Conservation (phyloP, 2,888 invertebrate genomes). For the Nymphalis c-album region DNA sequence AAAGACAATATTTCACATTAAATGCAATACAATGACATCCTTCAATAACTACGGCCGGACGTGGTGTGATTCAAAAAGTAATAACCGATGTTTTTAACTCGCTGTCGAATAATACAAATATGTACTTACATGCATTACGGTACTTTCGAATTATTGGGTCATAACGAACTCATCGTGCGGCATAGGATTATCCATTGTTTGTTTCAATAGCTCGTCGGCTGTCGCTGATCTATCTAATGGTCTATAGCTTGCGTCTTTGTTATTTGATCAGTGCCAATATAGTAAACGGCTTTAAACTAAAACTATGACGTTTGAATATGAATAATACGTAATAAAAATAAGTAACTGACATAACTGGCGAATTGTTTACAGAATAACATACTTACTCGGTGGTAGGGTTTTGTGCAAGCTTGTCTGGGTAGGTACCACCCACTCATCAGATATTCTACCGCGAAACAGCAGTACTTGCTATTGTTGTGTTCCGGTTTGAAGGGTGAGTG, state of each 20-base stretch:
- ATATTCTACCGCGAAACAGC: too few relatives aligned
- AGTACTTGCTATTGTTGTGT: too few relatives aligned
- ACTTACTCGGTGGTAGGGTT: too few relatives aligned
- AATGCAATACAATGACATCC: slow-evolving; percentile 30
- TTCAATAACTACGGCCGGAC: slow-evolving; percentile 44
- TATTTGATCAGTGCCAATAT: background rate
- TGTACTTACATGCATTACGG: slow-evolving; percentile 37
- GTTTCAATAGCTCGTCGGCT: slow-evolving; percentile 33
- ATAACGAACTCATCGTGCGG: slow-evolving; percentile 48
- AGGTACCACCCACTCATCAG: too few relatives aligned
- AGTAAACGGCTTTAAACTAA: too few relatives aligned
- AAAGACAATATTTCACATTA: slow-evolving; percentile 6
- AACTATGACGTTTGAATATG: too few relatives aligned
- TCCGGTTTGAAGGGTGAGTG: too few relatives aligned
- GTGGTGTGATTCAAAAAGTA: slow-evolving; percentile 42
- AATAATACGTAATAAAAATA: too few relatives aligned
- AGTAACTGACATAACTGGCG: too few relatives aligned
- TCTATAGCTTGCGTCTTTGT: slow-evolving; percentile 20
- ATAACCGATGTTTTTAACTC: slow-evolving; percentile 43
- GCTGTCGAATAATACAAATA: slow-evolving; percentile 20
- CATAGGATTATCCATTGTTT: slow-evolving; percentile 49
- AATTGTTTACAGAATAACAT: too few relatives aligned
- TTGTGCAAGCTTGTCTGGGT: too few relatives aligned
- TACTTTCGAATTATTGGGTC: slow-evolving; percentile 56
- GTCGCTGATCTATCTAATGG: slow-evolving; percentile 26